Percentiles rank a stretch among this genome's conserved stretches.
Conservation (phyloP, 2,888 invertebrate species). For the Spilosoma lubricipeda region DNA sequence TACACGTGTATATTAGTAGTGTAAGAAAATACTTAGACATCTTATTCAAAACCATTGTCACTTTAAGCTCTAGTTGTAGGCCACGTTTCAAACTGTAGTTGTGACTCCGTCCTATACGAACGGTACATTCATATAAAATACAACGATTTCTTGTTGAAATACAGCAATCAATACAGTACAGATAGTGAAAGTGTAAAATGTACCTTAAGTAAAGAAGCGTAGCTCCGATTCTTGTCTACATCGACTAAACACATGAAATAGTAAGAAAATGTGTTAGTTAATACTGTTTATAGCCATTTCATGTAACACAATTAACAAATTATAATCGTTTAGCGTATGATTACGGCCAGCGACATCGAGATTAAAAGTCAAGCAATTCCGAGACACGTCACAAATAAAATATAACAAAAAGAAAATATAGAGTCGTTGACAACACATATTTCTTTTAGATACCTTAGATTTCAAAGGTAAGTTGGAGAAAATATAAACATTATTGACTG, state of each 20-base stretch:
- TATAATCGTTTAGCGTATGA: no score
- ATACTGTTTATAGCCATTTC: neutral
- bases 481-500: neutral
- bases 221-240: neutral
- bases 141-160: neutral
- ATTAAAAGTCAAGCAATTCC: no score
- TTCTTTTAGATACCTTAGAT: no score
- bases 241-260: neutral
- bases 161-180: no score
- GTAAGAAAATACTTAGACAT: conserved; percentile 30
- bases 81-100: no score
- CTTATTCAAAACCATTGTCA: conserved; percentile 18
- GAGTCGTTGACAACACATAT: no score
- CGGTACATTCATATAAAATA: neutral
- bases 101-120: neutral
- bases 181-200: neutral
- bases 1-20: conserved; percentile 16
- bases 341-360: no score
- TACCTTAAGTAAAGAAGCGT: neutral
- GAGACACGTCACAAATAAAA: no score
- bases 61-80: conserved; percentile 27
- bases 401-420: no score
- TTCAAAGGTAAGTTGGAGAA: neutral
- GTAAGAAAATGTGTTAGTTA: neutral
- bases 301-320: no score